A percentile compares a stretch with the other conserved stretches of the same genome.
Evolutionary conservation across 2,888 invertebrate genomes (phyloP).

Genomic region (Nymphalis urticae): DNA sequence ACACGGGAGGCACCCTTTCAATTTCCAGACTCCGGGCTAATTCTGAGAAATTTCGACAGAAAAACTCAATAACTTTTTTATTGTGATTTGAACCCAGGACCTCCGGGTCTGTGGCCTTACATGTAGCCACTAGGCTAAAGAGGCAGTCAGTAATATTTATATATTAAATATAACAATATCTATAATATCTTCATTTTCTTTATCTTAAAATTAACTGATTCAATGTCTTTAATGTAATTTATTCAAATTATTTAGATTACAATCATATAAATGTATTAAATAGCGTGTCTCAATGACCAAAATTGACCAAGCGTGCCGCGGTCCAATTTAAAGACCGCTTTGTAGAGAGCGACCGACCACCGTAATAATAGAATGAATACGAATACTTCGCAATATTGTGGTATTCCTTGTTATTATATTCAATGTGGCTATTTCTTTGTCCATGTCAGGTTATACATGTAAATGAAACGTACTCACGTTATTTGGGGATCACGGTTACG

Average conservation of each 20-base stretch:
- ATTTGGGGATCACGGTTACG: slow-evolving; percentile 21
- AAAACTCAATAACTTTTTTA: no score
- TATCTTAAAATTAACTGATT: neutral
- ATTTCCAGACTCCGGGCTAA: no score
- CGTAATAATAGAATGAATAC: slow-evolving; percentile 27
- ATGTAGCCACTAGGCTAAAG: no score
- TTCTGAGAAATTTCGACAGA: no score
- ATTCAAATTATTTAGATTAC: neutral
- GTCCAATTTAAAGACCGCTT: slow-evolving; percentile 44
- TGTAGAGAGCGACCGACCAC: slow-evolving; percentile 30
- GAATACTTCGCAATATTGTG: slow-evolving; percentile 17
- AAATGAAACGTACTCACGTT: slow-evolving; percentile 12
- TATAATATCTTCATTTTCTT: neutral
- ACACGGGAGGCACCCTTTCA: no score
- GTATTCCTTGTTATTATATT: slow-evolving; percentile 14
- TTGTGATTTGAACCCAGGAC: no score
- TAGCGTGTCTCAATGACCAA: slow-evolving; percentile 42
- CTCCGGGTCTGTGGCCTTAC: no score
- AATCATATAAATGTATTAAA: slow-evolving; percentile 23
- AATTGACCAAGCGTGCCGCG: slow-evolving; percentile 47
- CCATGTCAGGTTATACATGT: slow-evolving; percentile 11
- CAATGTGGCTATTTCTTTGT: slow-evolving; percentile 6
- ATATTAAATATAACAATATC: no score
- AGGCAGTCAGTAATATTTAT: no score
- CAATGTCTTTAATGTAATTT: neutral